Evolutionary conservation across 2,888 invertebrate genomes (phyloP).

Genomic region (Lithodes maja): DNA sequence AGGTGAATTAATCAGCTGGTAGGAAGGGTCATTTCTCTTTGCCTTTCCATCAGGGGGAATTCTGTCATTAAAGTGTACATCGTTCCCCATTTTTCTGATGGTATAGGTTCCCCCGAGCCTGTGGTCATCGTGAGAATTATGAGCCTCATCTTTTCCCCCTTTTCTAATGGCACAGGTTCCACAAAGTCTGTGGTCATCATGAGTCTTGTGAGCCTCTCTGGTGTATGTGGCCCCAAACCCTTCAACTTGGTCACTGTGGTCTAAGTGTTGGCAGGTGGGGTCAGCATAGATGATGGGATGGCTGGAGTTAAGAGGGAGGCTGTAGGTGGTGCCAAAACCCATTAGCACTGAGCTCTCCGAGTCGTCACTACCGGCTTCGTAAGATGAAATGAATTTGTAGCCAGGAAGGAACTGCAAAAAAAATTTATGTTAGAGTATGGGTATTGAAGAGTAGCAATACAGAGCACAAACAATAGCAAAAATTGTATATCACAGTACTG

Average conservation of each 20-base stretch:
- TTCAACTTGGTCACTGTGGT: neutral
- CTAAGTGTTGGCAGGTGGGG: too few species aligned
- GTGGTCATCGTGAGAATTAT: conserved; percentile 3
- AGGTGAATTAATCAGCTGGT: neutral
- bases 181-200: too few species aligned
- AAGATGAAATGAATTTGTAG: neutral
- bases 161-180: too few species aligned
- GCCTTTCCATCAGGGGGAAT: neutral
- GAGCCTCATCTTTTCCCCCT: too few species aligned
- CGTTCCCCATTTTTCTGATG: neutral
- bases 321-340: conserved; percentile 47
- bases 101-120: conserved; percentile 23
- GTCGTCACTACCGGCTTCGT: conserved; percentile 44
- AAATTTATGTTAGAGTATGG: too few species aligned
- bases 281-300: conserved; percentile 27
- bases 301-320: conserved; percentile 1
- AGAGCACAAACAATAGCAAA: too few species aligned
- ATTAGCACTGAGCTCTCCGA: conserved; percentile 36
- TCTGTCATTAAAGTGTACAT: neutral
- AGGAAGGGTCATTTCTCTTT: neutral
- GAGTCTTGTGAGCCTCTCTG: neutral
- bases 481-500: too few species aligned
- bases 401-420: too few species aligned
- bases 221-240: conserved; percentile 16
- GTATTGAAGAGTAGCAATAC: too few species aligned